Base-by-base conservation (phyloP, 2,888 invertebrate species). In the Julus scanicus region DNA sequence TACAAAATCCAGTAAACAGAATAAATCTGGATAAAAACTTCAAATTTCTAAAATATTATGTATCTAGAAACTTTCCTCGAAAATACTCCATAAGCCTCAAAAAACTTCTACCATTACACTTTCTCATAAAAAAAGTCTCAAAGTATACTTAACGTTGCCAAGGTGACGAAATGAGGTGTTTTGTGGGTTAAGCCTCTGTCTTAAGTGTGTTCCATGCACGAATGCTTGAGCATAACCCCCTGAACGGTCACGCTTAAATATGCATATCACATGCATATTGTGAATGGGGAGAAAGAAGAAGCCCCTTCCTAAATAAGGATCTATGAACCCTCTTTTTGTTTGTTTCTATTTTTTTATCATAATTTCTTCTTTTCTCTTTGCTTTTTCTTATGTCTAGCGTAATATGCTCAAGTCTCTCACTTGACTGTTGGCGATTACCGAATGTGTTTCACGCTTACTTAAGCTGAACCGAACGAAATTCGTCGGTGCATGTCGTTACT, bases 371-470 rank as follows among this genome's bases (percentile, higher is more conserved):
- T 37, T 80, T 80, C 80, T 37, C 8, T 13, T 37, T 80, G 80
- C 37, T 37, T 29, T 80, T 80, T 80, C 80, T 80, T 37, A 80
- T 80, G 80, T 80, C 80, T 80, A 37, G 53, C 13, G 37, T 80
- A 80, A 80, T 80, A 80, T 80, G 80, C 80, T 37, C 80, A 37
- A 80, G 80, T 80, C 80, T 80, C 80, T 80, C 80, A 80, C 80
- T 80, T 80, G 37, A 37, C 80, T 80, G 80, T 80, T 80, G 80
- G 80, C 85, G 49, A 85, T 86, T 86, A 86, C 57, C 57, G 57
- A 86, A 86, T 86, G 86, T 86, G 85, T 88, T 88, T 88, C 88
- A 88, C 44, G 88, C 88, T 88, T 88, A 37, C 86, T 63, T 88
- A 86, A 88, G 88, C 88, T 48, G 88, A 88, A 88, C 86, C 86